Evolutionary conservation across 1,140 invertebrate species (phyloP), one percentile per base, ranked within the genome.

Genomic region (Diorhabda elongata): DNA sequence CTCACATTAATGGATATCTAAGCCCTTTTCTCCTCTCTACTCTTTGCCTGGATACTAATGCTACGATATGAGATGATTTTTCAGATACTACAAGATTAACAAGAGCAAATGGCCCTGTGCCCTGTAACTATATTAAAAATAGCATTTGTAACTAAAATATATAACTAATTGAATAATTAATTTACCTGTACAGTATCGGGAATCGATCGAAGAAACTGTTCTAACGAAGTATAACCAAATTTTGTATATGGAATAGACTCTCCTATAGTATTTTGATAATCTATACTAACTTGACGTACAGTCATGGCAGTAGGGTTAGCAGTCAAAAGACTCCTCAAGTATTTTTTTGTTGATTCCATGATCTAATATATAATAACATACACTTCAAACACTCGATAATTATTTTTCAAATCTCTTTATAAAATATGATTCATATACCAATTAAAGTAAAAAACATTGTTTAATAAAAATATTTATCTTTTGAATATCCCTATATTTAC

Each of bases 201-300:
- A 42, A 73, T 73, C 42, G 59, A 69, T 56, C 69, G 61, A 44
- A 73, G 67, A 61, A 71, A 71, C 62, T 73, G 69, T 61, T 73
- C 72, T 4, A 65, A 11, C n/a, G 67, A 69, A 42, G 69, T 73
- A 45, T 69, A 73, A 4, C 60, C 58, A 9, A 71, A 71, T 43
- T 64, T 61, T 41, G 56, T 26, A 56, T 47, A 69, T 4, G 72
- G 72, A 11, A 73, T 69, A 57, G 56, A 9, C 4, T 44, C 6
- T 6, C 72, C 72, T 43, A 73, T 63, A 42, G 67, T 41, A 7
- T 67, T 52, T n/a, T 8, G 47, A 47, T 69, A 73, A 58, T 73
- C 72, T 58, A 42, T 59, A 58, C 56, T n/a, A 4, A 73, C 5
- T 57, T 44, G 68, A 6, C 57, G 9, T 9, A 73, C 66, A 42